Evolutionary conservation across 2,888 invertebrate genomes (phyloP).

Genomic region (Heliconius hortense): DNA sequence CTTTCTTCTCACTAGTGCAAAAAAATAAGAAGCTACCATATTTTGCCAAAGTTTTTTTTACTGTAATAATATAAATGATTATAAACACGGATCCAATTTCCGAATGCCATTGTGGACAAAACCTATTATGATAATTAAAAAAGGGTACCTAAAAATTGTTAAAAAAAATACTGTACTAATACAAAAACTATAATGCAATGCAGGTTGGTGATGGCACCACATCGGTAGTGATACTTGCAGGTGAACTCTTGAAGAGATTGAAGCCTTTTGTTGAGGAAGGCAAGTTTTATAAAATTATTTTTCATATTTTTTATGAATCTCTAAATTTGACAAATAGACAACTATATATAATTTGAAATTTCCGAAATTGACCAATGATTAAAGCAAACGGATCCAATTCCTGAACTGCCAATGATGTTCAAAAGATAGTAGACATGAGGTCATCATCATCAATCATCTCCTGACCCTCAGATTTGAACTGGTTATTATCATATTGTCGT

Average conservation of each 20-base stretch:
- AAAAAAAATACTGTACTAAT: not conserved
- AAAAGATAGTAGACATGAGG: constrained; percentile 42
- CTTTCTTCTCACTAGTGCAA: no score
- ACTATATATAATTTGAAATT: not conserved
- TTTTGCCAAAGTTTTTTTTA: no score
- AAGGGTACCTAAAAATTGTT: not conserved
- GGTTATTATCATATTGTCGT: not conserved
- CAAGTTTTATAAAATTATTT: constrained; percentile 42
- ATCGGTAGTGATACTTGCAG: constrained; percentile 96
- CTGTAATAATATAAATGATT: constrained; percentile 51
- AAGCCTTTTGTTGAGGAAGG: constrained; percentile 98
- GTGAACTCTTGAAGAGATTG: constrained; percentile 96
- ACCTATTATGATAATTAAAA: constrained; percentile 44
- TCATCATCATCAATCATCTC: not conserved
- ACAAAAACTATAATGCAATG: constrained; percentile 57
- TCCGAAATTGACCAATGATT: constrained; percentile 42
- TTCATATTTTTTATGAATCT: not conserved
- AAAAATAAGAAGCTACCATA: no score
- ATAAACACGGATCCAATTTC: constrained; percentile 73
- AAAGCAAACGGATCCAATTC: constrained; percentile 44
- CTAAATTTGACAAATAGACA: not conserved
- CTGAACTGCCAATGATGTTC: constrained; percentile 42
- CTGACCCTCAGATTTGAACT: not conserved
- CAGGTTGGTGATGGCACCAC: constrained; percentile 99
- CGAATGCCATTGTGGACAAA: constrained; percentile 53